These are phyloP conservation scores for Varroa destructor DNA, from an alignment of 1,140 invertebrate genomes.

Conservation along the genomic window DNA sequence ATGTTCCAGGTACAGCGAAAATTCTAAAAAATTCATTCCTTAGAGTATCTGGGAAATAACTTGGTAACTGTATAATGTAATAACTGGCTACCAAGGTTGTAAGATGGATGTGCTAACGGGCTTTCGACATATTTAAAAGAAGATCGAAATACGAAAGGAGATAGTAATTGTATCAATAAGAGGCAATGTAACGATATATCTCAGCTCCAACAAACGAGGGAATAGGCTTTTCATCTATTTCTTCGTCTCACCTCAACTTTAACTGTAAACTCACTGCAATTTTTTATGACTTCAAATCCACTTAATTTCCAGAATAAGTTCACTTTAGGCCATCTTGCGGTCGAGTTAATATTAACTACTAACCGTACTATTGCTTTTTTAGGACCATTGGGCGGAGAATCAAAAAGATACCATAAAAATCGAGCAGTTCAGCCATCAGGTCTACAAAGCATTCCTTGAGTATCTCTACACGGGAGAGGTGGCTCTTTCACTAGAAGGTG, in stretches of 20 bases:
- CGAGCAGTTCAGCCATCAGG: slow-evolving; percentile 49
- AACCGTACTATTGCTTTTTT: slow-evolving; percentile 21
- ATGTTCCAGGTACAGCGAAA: slow-evolving; percentile 46
- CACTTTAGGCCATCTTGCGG: neutral
- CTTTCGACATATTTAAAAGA: no score
- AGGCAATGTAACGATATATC: no score
- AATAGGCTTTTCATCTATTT: no score
- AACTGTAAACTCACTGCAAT: neutral
- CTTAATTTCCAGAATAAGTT: neutral
- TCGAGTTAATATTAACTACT: neutral
- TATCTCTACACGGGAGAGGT: slow-evolving; percentile 56
- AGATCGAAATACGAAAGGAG: no score
- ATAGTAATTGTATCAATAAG: no score
- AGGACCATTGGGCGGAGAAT: slow-evolving; percentile 52
- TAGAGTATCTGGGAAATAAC: neutral
- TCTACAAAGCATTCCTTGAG: slow-evolving; percentile 52
- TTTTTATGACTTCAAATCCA: neutral
- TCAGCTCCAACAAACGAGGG: no score
- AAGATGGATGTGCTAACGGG: no score
- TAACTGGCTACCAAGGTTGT: no score
- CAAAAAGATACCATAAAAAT: slow-evolving; percentile 50
- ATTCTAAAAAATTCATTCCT: neutral
- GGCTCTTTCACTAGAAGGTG: slow-evolving; percentile 50
- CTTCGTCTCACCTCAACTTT: neutral
- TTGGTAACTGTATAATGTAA: neutral